Evolutionary conservation across 1,140 invertebrate genomes (phyloP).

Genomic region (Geopemphigus sp.): DNA sequence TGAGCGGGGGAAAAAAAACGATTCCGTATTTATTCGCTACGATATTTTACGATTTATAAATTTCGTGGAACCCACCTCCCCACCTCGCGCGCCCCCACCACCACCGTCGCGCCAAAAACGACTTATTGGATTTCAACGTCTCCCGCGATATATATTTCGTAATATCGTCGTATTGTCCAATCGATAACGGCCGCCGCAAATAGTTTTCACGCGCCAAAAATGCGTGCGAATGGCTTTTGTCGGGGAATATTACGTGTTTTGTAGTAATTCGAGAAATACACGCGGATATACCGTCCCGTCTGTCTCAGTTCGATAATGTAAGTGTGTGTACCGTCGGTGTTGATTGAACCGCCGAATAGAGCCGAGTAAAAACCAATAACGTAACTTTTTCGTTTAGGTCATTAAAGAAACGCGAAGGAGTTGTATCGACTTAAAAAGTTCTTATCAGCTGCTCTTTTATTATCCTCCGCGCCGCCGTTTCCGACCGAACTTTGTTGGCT

Average conservation of each 20-base stretch:
- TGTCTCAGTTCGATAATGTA: no score
- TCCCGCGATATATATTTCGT: no score
- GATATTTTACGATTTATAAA: no score
- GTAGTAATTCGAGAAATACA: neutral
- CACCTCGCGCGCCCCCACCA: no score
- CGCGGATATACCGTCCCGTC: no score
- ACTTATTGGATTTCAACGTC: no score
- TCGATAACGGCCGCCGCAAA: neutral
- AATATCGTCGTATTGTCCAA: no score
- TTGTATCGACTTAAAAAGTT: constrained; percentile 26
- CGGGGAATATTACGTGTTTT: neutral
- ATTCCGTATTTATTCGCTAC: no score
- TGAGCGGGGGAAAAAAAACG: no score
- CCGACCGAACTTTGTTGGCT: neutral
- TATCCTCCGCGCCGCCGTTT: neutral
- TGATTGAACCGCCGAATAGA: neutral
- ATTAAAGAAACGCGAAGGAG: constrained; percentile 1
- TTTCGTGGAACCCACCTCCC: no score
- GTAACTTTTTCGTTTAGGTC: constrained; percentile 31
- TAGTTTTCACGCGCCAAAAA: neutral
- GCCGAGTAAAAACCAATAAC: constrained; percentile 25
- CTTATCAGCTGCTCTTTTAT: neutral
- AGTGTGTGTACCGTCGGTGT: neutral
- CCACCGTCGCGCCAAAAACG: no score
- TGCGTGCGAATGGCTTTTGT: neutral